These are phyloP conservation scores for Spondyliosoma cantharus DNA, from an alignment of 2,797 vertebrate genomes.

Conservation along the genomic window DNA sequence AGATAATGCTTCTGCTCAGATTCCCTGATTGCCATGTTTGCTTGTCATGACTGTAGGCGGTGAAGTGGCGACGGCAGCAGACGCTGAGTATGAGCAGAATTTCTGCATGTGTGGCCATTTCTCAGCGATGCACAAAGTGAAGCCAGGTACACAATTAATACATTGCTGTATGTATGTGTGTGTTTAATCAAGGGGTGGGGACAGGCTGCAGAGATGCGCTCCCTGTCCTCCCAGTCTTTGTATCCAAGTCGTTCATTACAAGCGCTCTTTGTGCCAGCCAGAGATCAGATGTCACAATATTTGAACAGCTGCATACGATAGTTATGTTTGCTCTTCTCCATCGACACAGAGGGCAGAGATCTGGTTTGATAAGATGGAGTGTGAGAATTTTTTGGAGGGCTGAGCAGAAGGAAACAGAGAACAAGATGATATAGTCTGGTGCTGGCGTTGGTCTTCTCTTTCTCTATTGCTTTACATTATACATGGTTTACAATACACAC, in stretches of 20 bases:
- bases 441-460: neutral
- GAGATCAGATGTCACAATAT: constrained; percentile 83
- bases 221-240: constrained; percentile 66
- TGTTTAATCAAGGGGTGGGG: constrained; percentile 34
- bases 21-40: constrained; percentile 46
- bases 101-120: constrained; percentile 38
- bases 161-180: constrained; percentile 34
- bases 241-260: constrained; percentile 66
- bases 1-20: constrained; percentile 33
- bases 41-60: constrained; percentile 27
- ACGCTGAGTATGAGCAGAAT: neutral
- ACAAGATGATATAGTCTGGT: neutral
- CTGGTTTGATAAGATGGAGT: constrained; percentile 56
- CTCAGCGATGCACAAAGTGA: constrained; percentile 8
- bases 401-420: constrained; percentile 10
- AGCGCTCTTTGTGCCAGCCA: constrained; percentile 77
- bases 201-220: constrained; percentile 49
- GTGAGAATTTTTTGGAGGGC: constrained; percentile 54
- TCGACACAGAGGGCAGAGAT: constrained; percentile 42
- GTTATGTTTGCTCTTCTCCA: constrained; percentile 67
- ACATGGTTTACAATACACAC: neutral
- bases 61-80: constrained; percentile 4
- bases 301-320: constrained; percentile 80
- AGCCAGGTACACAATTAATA: constrained; percentile 39
- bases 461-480: neutral